Evolutionary conservation across 2,113 vertebrate genomes (phyloP).

Genomic region (Neodontobutis hainanensis): DNA sequence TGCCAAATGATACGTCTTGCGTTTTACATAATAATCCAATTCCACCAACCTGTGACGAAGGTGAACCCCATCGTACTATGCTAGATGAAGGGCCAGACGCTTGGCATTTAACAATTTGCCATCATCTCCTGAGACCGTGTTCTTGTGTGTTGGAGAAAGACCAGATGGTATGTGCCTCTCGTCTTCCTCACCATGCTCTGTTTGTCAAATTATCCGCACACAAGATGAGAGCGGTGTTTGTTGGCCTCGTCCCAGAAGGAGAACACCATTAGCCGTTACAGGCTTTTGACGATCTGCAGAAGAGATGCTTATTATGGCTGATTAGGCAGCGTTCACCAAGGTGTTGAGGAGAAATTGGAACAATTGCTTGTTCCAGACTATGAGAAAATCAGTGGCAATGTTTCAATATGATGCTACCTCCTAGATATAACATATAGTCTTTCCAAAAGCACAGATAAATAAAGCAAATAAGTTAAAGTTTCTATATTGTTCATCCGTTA

Average conservation of each 20-base stretch:
- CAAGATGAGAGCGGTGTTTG: not conserved
- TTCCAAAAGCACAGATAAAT: too few species aligned
- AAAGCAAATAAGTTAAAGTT: too few species aligned
- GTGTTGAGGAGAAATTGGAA: not conserved
- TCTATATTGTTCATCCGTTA: too few species aligned
- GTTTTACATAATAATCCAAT: not conserved
- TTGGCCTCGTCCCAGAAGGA: not conserved
- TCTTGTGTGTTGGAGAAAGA: not conserved
- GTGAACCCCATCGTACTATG: not conserved
- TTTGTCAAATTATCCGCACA: slow-evolving; percentile 1
- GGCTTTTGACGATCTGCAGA: slow-evolving; percentile 1
- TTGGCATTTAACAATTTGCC: not conserved
- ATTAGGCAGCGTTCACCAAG: not conserved
- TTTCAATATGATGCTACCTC: too few species aligned
- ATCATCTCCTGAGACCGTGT: not conserved
- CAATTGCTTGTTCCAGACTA: not conserved
- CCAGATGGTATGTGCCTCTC: not conserved
- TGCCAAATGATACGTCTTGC: too few species aligned
- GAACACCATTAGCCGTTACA: not conserved
- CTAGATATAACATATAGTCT: too few species aligned
- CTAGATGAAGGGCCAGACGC: not conserved
- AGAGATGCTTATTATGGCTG: slow-evolving; percentile 1
- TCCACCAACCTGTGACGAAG: too few species aligned
- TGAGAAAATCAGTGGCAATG: not conserved
- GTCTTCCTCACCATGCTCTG: not conserved